These are phyloP conservation scores for Cyrtonyx montezumae DNA, from an alignment of 2,113 vertebrate genomes.

Conservation along the genomic window DNA sequence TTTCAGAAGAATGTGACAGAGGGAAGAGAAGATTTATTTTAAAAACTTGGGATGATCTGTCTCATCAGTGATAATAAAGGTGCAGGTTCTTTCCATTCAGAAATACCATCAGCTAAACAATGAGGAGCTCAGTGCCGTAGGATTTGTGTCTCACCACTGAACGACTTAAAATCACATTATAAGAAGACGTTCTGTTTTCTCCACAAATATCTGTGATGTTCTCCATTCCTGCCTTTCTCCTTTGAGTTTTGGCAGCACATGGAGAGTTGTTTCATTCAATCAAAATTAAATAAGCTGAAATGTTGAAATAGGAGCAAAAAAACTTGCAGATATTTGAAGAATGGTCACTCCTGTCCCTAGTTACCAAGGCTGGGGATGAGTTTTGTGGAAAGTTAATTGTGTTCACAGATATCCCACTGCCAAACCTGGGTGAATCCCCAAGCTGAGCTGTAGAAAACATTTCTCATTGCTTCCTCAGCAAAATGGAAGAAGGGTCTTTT, in stretches of 20 bases:
- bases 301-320: not conserved
- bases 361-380: not conserved
- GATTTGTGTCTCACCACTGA: not conserved
- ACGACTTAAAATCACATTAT: not conserved
- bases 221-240: not conserved
- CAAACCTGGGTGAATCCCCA: not conserved
- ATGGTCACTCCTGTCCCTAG: not conserved
- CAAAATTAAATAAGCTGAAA: not conserved
- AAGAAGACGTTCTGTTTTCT: not conserved
- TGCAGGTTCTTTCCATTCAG: not conserved
- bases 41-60: conserved; percentile 25
- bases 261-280: not conserved
- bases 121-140: not conserved
- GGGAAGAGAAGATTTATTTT: conserved; percentile 43
- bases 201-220: not conserved
- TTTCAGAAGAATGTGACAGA: conserved; percentile 71
- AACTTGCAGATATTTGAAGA: not conserved
- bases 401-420: not conserved
- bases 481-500: not conserved
- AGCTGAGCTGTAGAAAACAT: not conserved
- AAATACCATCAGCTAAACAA: conserved; percentile 6
- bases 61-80: conserved; percentile 23
- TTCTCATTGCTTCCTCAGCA: not conserved
- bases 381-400: not conserved
- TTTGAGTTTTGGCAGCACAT: not conserved